Percentiles rank a stretch among this genome's conserved stretches.
Conservation (phyloP, 2,888 invertebrate genomes). For the Diaphora mendica region DNA sequence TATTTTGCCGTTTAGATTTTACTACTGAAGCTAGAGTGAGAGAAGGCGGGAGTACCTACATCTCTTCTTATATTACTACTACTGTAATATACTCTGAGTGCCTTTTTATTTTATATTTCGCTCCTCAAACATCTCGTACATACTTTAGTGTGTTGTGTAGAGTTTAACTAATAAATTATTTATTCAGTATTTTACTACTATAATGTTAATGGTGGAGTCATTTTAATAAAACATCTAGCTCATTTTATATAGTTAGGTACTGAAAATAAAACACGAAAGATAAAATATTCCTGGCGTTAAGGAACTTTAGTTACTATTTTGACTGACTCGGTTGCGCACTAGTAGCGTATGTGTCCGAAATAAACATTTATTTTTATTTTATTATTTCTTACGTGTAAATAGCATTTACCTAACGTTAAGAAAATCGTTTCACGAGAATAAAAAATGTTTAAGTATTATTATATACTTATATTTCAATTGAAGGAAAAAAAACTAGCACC, state of each 20-base stretch:
- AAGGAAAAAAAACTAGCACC: no score
- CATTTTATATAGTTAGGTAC: neutral
- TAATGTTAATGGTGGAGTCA: neutral
- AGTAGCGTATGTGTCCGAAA: no score
- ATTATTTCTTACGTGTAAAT: no score
- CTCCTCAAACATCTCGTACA: neutral
- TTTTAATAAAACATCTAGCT: neutral
- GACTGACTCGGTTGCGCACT: no score
- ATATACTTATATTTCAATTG: no score
- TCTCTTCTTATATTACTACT: conserved; percentile 1
- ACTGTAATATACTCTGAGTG: conserved; percentile 2
- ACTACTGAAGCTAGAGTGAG: neutral
- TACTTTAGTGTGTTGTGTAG: neutral
- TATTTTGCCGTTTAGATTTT: neutral
- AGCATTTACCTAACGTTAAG: no score
- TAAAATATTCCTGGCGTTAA: neutral
- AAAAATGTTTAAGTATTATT: no score
- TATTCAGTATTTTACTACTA: neutral
- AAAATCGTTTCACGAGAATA: no score
- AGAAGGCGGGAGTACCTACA: neutral
- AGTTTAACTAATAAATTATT: neutral
- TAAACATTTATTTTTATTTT: no score
- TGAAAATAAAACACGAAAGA: neutral
- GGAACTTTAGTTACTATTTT: neutral
- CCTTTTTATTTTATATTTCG: conserved; percentile 11